phyloP scores from a whole-genome alignment of 1,140 invertebrate species.

The Centruroides sculpturatus region DNA sequence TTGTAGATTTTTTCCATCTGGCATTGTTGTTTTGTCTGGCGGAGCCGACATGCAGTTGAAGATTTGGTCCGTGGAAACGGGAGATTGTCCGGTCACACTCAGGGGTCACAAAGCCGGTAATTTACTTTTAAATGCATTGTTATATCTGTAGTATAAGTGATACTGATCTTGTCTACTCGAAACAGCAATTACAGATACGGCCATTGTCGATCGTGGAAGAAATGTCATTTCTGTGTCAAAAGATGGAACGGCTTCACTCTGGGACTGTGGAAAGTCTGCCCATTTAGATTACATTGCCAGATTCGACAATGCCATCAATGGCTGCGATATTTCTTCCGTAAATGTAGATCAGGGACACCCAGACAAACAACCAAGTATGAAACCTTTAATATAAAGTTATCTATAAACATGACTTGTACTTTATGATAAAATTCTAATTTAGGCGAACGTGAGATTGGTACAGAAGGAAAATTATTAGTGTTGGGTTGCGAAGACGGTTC shows the following conservation, averaged over 20 bases:
- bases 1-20: conserved; percentile 55
- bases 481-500: conserved; percentile 46
- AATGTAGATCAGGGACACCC: conserved; percentile 26
- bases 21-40: conserved; percentile 47
- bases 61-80: conserved; percentile 53
- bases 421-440: background rate
- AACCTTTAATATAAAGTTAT: conserved; percentile 6
- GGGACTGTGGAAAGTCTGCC: conserved; percentile 48
- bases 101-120: conserved; percentile 43
- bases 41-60: conserved; percentile 52
- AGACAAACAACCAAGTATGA: conserved; percentile 21
- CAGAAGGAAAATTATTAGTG: conserved; percentile 44
- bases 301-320: conserved; percentile 21
- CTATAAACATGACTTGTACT: conserved; percentile 1
- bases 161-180: background rate
- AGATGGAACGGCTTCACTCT: conserved; percentile 51
- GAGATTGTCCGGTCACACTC: conserved; percentile 47
- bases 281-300: too few relatives aligned
- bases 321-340: conserved; percentile 28
- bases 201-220: conserved; percentile 50
- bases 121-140: too few relatives aligned
- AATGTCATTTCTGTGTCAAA: conserved; percentile 55
- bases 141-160: too few relatives aligned
- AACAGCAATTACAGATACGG: conserved; percentile 44
- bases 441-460: conserved; percentile 45